Base-by-base conservation (phyloP, 2,797 vertebrate species). In the Chaetodon trifasciatus region DNA sequence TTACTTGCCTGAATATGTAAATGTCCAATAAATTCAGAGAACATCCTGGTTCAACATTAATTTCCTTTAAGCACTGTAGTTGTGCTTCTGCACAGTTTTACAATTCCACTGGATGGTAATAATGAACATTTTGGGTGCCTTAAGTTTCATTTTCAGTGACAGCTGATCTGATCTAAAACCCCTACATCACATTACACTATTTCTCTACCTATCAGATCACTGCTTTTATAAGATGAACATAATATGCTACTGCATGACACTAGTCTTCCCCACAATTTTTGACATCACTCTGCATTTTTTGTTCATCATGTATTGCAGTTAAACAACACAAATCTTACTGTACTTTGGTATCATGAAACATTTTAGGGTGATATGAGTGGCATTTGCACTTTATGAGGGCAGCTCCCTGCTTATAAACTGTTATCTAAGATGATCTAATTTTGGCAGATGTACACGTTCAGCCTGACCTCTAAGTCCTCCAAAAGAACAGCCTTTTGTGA, bases 391-490 rank as follows among this genome's bases (percentile, higher is more conserved):
- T 44, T 77, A 64, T 71, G 39, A 77, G 16, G 37, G 4, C 57
- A 68, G 7, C 60, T 67, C 52, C 11, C 44, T 44, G 44, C 4
- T 74, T 74, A 78, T 74, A 61, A 69, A 73, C 21, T 53, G 28
- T 40, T 44, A 75, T 37, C 73, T 63, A 3, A 74, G 47, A 49
- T 5, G 1, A 58, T 86, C 78, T 76, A 60, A 78, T 76, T 86
- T 63, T 47, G 63, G 53, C 69, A 57, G 55, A 56, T 52, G 44
- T 17, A 6, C 60, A 44, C 10, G 4, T 62, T 81, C 56, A 62
- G 19, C 35, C 49, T 83, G 83, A 88, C 76, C 83, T 86, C 83
- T 67, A 62, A 69, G 66, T 70, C 58, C 47, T 74, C 70, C 42
- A 61, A 50, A 77, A n/a, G 40, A 83, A 44, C 75, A 53, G 44